A percentile compares a stretch with the other conserved stretches of the same genome.
Conservation (phyloP, 2,888 invertebrate genomes). For the Rhagonycha fulva region DNA sequence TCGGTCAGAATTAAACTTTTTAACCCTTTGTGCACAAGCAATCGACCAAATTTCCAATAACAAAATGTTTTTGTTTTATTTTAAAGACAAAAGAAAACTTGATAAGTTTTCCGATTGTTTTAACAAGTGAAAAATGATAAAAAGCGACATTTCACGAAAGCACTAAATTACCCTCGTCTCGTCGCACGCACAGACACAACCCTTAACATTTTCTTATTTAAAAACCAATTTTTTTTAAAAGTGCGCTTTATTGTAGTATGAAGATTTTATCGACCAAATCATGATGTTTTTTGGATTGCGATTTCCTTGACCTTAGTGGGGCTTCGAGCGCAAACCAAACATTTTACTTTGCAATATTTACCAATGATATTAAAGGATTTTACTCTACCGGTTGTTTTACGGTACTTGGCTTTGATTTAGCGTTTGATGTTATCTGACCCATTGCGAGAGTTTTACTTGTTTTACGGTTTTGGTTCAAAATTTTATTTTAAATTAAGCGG, state of each 20-base stretch:
- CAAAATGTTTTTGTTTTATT: background rate
- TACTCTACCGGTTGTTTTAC: background rate
- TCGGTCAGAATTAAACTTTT: background rate
- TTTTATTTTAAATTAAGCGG: background rate
- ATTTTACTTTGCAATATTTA: background rate
- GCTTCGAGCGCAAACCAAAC: background rate
- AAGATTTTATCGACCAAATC: background rate
- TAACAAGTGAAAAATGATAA: background rate
- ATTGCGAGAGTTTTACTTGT: background rate
- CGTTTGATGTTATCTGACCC: background rate
- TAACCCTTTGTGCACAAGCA: background rate
- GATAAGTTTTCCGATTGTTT: background rate
- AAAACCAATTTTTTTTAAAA: background rate
- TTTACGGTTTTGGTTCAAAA: background rate
- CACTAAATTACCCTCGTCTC: background rate
- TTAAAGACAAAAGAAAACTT: background rate
- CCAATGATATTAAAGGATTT: background rate
- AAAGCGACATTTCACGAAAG: background rate
- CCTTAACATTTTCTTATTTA: background rate
- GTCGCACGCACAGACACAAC: background rate
- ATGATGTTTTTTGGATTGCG: background rate
- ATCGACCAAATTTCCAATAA: background rate
- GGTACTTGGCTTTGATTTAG: background rate
- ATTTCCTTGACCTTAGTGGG: background rate
- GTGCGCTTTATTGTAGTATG: background rate